phyloP scores from a whole-genome alignment of 2,888 invertebrate species.

The Trichopoda pennipes region DNA sequence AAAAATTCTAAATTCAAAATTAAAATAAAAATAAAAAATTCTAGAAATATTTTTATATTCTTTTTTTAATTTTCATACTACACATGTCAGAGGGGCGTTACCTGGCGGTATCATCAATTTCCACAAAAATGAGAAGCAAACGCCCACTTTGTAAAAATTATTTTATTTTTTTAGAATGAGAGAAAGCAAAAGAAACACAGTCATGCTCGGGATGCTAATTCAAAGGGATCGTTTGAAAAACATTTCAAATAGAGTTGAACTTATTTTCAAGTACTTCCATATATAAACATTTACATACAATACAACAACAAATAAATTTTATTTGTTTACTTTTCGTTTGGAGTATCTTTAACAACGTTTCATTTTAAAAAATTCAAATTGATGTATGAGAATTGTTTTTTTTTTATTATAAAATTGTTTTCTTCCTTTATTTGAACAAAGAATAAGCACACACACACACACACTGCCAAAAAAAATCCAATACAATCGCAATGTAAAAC shows the following conservation, averaged over 20 bases:
- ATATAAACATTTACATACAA: slow-evolving; percentile 23
- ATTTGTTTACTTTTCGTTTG: not conserved
- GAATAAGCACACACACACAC: slow-evolving; percentile 8
- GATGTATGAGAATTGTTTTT: slow-evolving; percentile 28
- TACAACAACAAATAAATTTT: slow-evolving; percentile 10
- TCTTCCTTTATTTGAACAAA: slow-evolving; percentile 28
- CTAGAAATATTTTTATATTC: slow-evolving; percentile 14
- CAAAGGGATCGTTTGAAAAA: slow-evolving; percentile 18
- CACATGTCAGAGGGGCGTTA: slow-evolving; percentile 60
- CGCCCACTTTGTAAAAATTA: slow-evolving; percentile 58
- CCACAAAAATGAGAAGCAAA: slow-evolving; percentile 48
- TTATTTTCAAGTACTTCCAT: slow-evolving; percentile 44
- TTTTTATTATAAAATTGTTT: not conserved
- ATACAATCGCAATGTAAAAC: slow-evolving; percentile 68
- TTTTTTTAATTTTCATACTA: slow-evolving; percentile 38
- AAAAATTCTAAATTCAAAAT: too few relatives aligned
- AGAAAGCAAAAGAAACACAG: slow-evolving; percentile 23
- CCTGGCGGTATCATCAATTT: slow-evolving; percentile 65
- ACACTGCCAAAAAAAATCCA: slow-evolving; percentile 20
- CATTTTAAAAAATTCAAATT: slow-evolving; percentile 47
- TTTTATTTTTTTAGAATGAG: slow-evolving; percentile 45
- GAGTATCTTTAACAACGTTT: not conserved
- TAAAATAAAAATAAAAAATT: slow-evolving; percentile 8
- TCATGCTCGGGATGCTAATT: slow-evolving; percentile 3
- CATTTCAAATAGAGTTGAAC: slow-evolving; percentile 1